Evolutionary conservation across 2,888 invertebrate genomes (phyloP).

Genomic region (Temnothorax ravouxi): DNA sequence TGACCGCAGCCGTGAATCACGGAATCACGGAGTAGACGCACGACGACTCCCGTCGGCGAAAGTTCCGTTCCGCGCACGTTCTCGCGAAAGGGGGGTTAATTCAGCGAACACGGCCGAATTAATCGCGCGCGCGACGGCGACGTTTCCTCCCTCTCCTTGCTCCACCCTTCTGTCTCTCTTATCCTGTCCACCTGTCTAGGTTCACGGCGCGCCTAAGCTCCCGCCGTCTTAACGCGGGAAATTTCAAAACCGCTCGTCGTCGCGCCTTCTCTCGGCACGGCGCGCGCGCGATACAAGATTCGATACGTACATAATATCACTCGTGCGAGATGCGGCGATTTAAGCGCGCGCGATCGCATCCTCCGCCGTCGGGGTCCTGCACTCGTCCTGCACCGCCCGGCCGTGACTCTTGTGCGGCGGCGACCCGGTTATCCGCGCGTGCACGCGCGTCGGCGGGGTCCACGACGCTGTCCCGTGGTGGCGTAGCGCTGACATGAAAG

Average conservation of each 20-base stretch:
- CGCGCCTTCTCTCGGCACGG: slow-evolving; percentile 58
- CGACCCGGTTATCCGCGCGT: not conserved
- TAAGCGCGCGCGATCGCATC: slow-evolving; percentile 16
- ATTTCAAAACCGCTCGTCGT: slow-evolving; percentile 49
- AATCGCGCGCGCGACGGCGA: no score
- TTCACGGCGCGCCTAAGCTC: not conserved
- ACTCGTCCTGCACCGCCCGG: slow-evolving; percentile 3
- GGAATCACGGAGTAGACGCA: no score
- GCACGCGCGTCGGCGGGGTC: not conserved
- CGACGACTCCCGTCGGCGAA: no score
- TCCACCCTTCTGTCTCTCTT: not conserved
- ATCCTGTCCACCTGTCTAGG: no score
- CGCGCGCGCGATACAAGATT: slow-evolving; percentile 39
- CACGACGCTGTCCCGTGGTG: not conserved
- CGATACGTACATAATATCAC: slow-evolving; percentile 28
- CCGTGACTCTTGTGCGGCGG: not conserved
- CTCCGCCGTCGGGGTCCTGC: slow-evolving; percentile 6
- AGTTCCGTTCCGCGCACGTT: no score
- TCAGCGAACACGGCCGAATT: no score
- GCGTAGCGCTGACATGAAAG: not conserved
- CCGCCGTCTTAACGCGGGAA: not conserved
- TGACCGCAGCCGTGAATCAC: no score
- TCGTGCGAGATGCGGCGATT: not conserved
- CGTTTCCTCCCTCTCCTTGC: not conserved
- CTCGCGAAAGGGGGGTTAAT: no score